Percentiles rank a stretch among this genome's conserved stretches.
phyloP scores from a whole-genome alignment of 2,113 vertebrate genomes.

The Eclectus roratus region DNA sequence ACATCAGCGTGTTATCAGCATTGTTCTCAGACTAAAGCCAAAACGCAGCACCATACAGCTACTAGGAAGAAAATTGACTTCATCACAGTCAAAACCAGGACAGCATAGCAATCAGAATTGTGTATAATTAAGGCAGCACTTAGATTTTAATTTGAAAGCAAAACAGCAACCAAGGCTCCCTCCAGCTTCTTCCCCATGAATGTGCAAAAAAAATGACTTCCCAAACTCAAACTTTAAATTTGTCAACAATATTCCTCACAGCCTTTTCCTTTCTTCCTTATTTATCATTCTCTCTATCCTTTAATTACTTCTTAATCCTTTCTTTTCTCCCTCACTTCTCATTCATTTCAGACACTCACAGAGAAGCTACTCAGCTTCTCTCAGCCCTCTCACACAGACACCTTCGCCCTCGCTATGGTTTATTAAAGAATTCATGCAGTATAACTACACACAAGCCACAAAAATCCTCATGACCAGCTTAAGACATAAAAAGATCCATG shows the following conservation, averaged over 20 bases:
- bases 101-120: slow-evolving; percentile 2
- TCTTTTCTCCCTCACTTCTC: neutral
- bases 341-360: neutral
- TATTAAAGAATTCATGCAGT: neutral
- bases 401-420: neutral
- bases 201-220: neutral
- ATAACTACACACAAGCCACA: neutral
- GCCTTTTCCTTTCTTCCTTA: neutral
- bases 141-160: slow-evolving; percentile 13
- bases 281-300: neutral
- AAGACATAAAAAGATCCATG: neutral
- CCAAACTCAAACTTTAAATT: slow-evolving; percentile 7
- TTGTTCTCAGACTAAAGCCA: neutral
- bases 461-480: neutral
- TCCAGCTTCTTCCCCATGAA: neutral
- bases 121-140: slow-evolving; percentile 16
- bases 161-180: neutral
- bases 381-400: neutral
- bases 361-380: neutral
- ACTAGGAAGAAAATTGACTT: neutral
- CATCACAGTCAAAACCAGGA: neutral
- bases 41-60: neutral
- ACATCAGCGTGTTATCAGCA: neutral
- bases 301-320: slow-evolving; percentile 12
- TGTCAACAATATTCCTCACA: neutral